Conservation (phyloP, 2,797 vertebrate species). For the Typhlichthys subterraneus region DNA sequence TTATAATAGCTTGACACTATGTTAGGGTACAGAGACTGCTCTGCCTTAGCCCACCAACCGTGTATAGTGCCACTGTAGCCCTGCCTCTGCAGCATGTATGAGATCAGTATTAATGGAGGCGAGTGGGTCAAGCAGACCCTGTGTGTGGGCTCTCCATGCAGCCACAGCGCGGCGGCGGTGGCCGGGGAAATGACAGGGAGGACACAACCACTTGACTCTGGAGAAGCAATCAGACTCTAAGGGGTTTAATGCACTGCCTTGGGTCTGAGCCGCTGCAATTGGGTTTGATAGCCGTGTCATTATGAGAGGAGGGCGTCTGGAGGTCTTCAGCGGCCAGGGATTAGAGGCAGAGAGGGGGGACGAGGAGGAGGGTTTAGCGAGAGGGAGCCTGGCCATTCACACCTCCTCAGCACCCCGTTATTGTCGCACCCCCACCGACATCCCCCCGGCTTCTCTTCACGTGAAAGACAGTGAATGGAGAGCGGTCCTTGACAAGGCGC, state of each 20-base stretch:
- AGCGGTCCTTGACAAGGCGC: constrained; percentile 49
- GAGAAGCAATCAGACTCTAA: constrained; percentile 82
- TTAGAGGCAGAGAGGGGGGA: constrained; percentile 66
- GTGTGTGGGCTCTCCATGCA: constrained; percentile 51
- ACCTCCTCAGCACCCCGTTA: constrained; percentile 35
- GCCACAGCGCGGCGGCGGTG: constrained; percentile 42
- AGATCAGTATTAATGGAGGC: constrained; percentile 40
- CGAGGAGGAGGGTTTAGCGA: constrained; percentile 37
- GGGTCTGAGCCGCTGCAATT: constrained; percentile 82
- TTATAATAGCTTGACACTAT: too few species aligned
- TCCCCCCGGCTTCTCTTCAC: constrained; percentile 59
- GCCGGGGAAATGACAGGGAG: constrained; percentile 68
- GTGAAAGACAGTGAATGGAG: constrained; percentile 43
- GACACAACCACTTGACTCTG: constrained; percentile 82
- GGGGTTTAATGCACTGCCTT: constrained; percentile 82
- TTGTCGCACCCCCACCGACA: constrained; percentile 30
- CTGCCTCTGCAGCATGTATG: not conserved
- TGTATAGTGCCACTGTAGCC: not conserved
- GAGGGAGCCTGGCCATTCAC: constrained; percentile 40
- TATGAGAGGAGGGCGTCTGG: constrained; percentile 81
- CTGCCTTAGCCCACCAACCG: too few species aligned
- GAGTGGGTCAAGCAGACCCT: constrained; percentile 42
- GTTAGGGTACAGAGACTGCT: too few species aligned
- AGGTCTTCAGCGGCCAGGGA: constrained; percentile 78
- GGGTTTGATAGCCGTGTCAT: constrained; percentile 83